Evolutionary conservation across 2,797 vertebrate genomes (phyloP).

Genomic region (Lerista edwardsae): DNA sequence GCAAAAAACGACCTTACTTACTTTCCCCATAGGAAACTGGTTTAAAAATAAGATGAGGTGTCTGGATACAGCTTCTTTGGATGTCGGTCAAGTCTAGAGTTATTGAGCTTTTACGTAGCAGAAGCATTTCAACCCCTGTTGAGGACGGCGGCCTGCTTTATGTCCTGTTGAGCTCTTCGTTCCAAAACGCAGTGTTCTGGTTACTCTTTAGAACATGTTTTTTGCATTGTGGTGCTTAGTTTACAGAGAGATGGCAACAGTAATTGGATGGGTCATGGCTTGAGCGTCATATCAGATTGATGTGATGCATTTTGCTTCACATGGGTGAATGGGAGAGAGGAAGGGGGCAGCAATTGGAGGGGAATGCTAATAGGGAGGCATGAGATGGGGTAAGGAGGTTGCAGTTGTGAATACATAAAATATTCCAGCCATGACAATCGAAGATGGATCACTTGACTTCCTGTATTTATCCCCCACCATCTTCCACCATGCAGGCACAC

Average conservation of each 20-base stretch:
- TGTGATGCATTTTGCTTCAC: slow-evolving; percentile 21
- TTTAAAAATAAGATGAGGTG: slow-evolving; percentile 20
- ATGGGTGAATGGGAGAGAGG: not conserved
- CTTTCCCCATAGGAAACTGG: slow-evolving; percentile 27
- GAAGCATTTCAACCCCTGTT: slow-evolving; percentile 28
- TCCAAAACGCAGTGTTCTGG: slow-evolving; percentile 40
- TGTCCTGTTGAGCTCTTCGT: slow-evolving; percentile 2
- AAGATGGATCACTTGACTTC: not conserved
- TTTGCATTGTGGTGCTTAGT: slow-evolving; percentile 34
- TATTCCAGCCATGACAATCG: not conserved
- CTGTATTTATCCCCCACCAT: no score
- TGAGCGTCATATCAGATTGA: slow-evolving; percentile 27
- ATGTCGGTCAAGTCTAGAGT: slow-evolving; percentile 22
- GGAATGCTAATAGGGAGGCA: not conserved
- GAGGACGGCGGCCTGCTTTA: slow-evolving; percentile 40
- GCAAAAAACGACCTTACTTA: slow-evolving; percentile 10
- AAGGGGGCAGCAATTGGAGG: slow-evolving; percentile 16
- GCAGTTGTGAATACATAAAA: not conserved
- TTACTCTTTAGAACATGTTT: slow-evolving; percentile 14
- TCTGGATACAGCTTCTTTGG: slow-evolving; percentile 21
- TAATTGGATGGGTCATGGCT: slow-evolving; percentile 28
- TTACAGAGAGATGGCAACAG: slow-evolving; percentile 34
- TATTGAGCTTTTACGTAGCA: slow-evolving; percentile 6
- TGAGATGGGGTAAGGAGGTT: not conserved
- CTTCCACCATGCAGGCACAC: no score